A percentile compares a stretch with the other conserved stretches of the same genome.
These are phyloP conservation scores for Corythaeola cristata DNA, from an alignment of 2,113 vertebrate species.

Conservation along the genomic window DNA sequence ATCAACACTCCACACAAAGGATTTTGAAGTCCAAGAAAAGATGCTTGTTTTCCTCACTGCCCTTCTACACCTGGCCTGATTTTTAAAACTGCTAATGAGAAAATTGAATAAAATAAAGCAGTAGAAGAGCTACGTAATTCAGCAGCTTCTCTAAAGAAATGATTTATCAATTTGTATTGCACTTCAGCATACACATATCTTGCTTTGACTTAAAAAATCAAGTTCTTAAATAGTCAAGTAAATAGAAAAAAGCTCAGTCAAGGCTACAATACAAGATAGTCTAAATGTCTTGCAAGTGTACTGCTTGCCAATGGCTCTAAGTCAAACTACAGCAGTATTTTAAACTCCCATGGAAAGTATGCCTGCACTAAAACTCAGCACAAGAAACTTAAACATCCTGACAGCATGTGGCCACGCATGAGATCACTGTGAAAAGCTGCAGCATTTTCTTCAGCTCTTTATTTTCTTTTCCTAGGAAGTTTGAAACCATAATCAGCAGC, in stretches of 20 bases:
- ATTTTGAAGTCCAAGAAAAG: not conserved
- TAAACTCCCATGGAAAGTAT: slow-evolving; percentile 45
- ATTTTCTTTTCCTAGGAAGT: slow-evolving; percentile 23
- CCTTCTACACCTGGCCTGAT: not conserved
- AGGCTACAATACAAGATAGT: not conserved
- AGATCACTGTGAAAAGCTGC: slow-evolving; percentile 48
- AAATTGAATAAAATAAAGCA: not conserved
- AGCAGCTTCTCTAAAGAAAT: not conserved
- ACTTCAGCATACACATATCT: not conserved
- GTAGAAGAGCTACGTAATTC: not conserved
- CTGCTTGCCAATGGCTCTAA: slow-evolving; percentile 8
- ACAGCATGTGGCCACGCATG: slow-evolving; percentile 32
- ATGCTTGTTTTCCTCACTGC: not conserved
- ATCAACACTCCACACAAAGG: not conserved
- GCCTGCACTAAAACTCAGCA: slow-evolving; percentile 14
- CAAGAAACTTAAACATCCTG: slow-evolving; percentile 53
- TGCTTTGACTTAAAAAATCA: not conserved
- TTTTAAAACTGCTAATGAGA: not conserved
- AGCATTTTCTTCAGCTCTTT: slow-evolving; percentile 30
- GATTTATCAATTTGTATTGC: not conserved
- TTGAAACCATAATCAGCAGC: slow-evolving; percentile 16
- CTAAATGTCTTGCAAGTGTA: not conserved
- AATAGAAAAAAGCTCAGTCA: not conserved
- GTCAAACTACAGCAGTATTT: slow-evolving; percentile 34
- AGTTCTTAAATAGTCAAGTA: not conserved